Evolutionary conservation across 2,113 vertebrate species (phyloP).

Genomic region (Stomatorhinus ivindoensis): DNA sequence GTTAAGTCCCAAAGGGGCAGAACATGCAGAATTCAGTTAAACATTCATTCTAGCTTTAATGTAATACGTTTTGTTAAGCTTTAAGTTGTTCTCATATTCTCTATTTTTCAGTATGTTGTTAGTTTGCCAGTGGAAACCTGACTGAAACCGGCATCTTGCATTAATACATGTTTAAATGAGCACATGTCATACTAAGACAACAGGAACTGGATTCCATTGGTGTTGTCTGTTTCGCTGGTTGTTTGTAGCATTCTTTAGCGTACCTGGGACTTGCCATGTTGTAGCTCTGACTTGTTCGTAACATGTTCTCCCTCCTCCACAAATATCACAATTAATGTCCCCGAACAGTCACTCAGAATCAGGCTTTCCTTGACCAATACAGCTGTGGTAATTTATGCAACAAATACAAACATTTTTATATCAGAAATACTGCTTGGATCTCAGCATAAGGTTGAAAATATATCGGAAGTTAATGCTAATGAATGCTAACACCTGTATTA

Average conservation of each 20-base stretch:
- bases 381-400: neutral
- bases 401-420: neutral
- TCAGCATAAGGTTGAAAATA: neutral
- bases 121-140: neutral
- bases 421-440: neutral
- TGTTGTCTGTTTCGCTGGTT: neutral
- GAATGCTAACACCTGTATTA: neutral
- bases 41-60: neutral
- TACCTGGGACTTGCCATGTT: neutral
- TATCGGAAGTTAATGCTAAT: neutral
- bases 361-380: neutral
- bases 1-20: neutral
- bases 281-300: neutral
- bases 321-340: slow-evolving; percentile 52
- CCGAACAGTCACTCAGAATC: slow-evolving; percentile 26
- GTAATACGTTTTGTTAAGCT: neutral
- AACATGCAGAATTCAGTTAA: neutral
- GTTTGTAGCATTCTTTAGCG: neutral
- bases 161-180: neutral
- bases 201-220: neutral
- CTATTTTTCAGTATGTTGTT: neutral
- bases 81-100: neutral
- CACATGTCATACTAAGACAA: neutral
- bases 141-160: neutral
- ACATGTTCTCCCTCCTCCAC: neutral